phyloP scores from a whole-genome alignment of 2,113 vertebrate species.

The Lonchura striata region DNA sequence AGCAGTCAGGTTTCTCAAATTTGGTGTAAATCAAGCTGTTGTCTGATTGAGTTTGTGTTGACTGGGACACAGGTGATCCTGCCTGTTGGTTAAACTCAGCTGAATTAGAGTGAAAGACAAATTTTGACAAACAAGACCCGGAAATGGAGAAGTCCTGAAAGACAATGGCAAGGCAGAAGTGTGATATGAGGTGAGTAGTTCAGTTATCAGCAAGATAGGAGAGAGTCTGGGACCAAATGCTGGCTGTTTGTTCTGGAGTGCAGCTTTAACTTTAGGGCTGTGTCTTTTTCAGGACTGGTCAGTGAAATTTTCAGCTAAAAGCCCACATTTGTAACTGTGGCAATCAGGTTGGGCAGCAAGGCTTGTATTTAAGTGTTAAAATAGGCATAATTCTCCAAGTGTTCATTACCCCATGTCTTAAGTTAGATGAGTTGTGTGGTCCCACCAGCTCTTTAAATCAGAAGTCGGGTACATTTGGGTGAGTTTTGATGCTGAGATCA shows the following conservation, averaged over 20 bases:
- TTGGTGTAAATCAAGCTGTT: background rate
- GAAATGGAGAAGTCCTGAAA: background rate
- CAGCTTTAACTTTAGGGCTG: background rate
- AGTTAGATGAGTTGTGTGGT: background rate
- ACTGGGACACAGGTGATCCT: background rate
- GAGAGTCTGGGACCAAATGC: background rate
- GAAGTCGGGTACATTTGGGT: rapidly evolving
- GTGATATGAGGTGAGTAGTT: background rate
- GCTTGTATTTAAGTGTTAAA: background rate
- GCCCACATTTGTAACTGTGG: background rate
- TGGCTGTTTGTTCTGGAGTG: background rate
- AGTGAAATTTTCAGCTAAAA: background rate
- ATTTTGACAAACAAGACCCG: background rate
- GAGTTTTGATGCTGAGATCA: background rate
- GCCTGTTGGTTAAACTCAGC: background rate
- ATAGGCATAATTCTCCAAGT: background rate
- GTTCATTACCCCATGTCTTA: background rate
- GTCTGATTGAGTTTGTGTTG: background rate
- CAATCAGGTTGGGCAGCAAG: background rate
- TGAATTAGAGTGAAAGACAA: background rate
- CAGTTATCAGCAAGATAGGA: background rate
- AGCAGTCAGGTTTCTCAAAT: background rate
- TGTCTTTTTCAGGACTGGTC: background rate
- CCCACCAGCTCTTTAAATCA: background rate
- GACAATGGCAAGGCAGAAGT: background rate